Evolutionary conservation across 2,797 vertebrate species (phyloP).

Genomic region (Myioborus miniatus): DNA sequence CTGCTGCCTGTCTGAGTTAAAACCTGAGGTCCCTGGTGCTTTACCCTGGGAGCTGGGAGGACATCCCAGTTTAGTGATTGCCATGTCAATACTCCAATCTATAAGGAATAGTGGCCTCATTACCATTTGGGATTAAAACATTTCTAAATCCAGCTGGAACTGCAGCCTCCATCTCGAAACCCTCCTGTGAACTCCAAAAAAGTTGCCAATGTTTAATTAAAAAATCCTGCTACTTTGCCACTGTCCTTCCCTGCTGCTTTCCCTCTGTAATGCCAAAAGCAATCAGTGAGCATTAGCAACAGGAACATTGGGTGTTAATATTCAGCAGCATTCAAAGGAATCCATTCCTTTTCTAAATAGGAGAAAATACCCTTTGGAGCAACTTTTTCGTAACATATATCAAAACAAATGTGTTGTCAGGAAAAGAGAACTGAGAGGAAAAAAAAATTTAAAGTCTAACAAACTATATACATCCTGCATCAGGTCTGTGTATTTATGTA

Average conservation of each 20-base stretch:
- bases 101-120: constrained; percentile 69
- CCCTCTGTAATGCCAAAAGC: constrained; percentile 44
- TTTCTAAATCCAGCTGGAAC: constrained; percentile 11
- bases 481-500: constrained; percentile 75
- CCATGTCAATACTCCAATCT: background rate
- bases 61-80: constrained; percentile 29
- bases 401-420: background rate
- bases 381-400: constrained; percentile 22
- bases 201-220: constrained; percentile 22
- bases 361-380: constrained; percentile 40
- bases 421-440: constrained; percentile 49
- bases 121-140: constrained; percentile 5
- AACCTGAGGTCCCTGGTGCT: constrained; percentile 48
- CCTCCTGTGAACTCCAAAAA: background rate
- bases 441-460: constrained; percentile 21
- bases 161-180: background rate
- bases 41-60: constrained; percentile 24
- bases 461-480: constrained; percentile 63
- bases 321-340: constrained; percentile 29
- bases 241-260: constrained; percentile 35
- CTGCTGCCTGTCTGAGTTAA: constrained; percentile 6
- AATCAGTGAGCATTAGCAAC: constrained; percentile 16
- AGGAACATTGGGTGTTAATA: background rate
- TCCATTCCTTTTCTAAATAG: constrained; percentile 39
- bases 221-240: constrained; percentile 18